Evolutionary conservation across 2,888 invertebrate species (phyloP).

Genomic region (Allolobophora icterica): DNA sequence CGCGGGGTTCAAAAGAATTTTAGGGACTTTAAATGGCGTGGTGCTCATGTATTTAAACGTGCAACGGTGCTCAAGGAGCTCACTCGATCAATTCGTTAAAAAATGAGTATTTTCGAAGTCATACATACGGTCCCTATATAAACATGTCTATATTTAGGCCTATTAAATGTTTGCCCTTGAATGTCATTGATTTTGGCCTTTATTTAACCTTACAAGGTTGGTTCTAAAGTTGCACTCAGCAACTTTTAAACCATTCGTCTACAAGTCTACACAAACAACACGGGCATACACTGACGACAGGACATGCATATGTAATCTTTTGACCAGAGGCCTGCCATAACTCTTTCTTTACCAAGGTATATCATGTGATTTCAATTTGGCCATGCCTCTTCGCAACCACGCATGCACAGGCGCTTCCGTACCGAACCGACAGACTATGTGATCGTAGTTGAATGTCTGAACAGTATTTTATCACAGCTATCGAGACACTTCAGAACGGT

Average conservation of each 20-base stretch:
- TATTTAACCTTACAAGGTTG: not conserved
- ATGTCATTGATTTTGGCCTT: not conserved
- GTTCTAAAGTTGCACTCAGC: not conserved
- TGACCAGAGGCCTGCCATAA: not conserved
- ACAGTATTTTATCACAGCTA: conserved; percentile 45
- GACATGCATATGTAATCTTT: conserved; percentile 9
- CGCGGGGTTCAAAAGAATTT: no score
- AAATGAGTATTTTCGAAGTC: no score
- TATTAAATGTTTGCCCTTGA: not conserved
- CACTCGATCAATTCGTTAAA: no score
- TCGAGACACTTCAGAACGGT: conserved; percentile 43
- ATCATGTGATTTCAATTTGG: not conserved
- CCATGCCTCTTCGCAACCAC: not conserved
- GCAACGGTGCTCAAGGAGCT: no score
- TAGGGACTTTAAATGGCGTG: no score
- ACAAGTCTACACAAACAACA: not conserved
- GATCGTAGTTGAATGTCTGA: conserved; percentile 43
- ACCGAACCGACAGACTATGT: conserved; percentile 30
- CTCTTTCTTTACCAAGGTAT: not conserved
- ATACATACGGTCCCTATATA: no score
- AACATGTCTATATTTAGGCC: no score
- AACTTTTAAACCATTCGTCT: not conserved
- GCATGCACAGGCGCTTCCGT: not conserved
- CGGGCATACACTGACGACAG: conserved; percentile 9
- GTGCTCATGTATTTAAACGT: no score